These are phyloP conservation scores for Unio delphinus DNA, from an alignment of 2,888 invertebrate genomes.

Conservation along the genomic window DNA sequence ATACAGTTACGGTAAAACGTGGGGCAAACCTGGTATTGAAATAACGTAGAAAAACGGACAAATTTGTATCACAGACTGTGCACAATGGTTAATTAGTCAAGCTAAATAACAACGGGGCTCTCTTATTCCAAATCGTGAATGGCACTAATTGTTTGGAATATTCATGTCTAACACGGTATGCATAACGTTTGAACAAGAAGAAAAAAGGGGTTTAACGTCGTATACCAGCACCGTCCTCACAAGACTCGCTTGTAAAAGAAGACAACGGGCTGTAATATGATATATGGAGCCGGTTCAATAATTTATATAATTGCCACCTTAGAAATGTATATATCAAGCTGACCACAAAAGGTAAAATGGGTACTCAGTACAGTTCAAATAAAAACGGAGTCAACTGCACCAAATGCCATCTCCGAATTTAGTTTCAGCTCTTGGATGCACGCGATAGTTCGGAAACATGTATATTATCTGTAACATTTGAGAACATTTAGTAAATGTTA, in stretches of 20 bases:
- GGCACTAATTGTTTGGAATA: slow-evolving; percentile 11
- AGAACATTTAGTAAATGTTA: slow-evolving; percentile 10
- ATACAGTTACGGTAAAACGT: too few species aligned
- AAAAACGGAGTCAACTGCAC: slow-evolving; percentile 29
- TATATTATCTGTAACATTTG: slow-evolving; percentile 19
- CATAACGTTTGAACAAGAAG: slow-evolving; percentile 34
- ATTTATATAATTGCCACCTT: slow-evolving; percentile 35
- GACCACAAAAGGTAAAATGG: slow-evolving; percentile 34
- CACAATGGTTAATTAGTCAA: slow-evolving; percentile 45
- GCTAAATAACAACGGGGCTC: slow-evolving; percentile 35
- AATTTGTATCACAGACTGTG: slow-evolving; percentile 10
- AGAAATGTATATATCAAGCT: slow-evolving; percentile 31
- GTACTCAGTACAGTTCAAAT: slow-evolving; percentile 29
- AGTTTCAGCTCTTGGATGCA: slow-evolving; percentile 23
- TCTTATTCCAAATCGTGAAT: slow-evolving; percentile 26
- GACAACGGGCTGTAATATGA: slow-evolving; percentile 36
- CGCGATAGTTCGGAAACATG: slow-evolving; percentile 24
- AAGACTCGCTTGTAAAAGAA: slow-evolving; percentile 40
- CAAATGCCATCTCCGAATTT: slow-evolving; percentile 12
- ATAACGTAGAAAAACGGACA: slow-evolving; percentile 10
- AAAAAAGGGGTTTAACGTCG: slow-evolving; percentile 3
- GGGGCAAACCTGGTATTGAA: too few species aligned
- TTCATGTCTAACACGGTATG: slow-evolving; percentile 29
- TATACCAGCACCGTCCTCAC: slow-evolving; percentile 15
- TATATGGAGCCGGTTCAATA: slow-evolving; percentile 26